Evolutionary conservation across 2,888 invertebrate genomes (phyloP).

Genomic region (Masnerella sp.): DNA sequence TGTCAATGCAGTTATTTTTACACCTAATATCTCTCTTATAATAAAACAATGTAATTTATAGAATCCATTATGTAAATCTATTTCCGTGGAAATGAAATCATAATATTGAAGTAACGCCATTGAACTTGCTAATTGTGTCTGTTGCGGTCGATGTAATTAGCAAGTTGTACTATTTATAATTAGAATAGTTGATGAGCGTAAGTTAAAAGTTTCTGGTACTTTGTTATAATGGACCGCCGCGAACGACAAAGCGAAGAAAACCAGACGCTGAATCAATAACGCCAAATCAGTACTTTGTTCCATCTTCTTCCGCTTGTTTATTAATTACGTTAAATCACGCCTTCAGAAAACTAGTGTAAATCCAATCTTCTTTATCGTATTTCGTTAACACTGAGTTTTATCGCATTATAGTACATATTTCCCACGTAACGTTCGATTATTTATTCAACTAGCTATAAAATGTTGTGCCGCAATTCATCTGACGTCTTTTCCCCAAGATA

Average conservation of each 20-base stretch:
- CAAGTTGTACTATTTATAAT: slow-evolving; percentile 53
- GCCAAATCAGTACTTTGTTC: too few species aligned
- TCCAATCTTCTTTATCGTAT: too few species aligned
- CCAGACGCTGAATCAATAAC: slow-evolving; percentile 21
- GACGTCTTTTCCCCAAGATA: too few species aligned
- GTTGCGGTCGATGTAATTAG: slow-evolving; percentile 48
- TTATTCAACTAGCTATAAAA: too few species aligned
- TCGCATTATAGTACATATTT: too few species aligned
- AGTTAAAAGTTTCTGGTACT: slow-evolving; percentile 43
- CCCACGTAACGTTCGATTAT: too few species aligned
- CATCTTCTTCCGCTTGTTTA: too few species aligned
- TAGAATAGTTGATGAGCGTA: slow-evolving; percentile 39
- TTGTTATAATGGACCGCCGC: slow-evolving; percentile 32
- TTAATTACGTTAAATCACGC: too few species aligned
- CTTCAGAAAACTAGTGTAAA: too few species aligned
- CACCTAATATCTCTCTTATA: slow-evolving; percentile 12
- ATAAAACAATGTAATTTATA: slow-evolving; percentile 38
- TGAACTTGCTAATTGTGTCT: slow-evolving; percentile 51
- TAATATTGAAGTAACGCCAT: slow-evolving; percentile 46
- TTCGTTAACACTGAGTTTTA: too few species aligned
- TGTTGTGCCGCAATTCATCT: too few species aligned
- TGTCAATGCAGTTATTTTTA: slow-evolving; percentile 19
- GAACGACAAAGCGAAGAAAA: slow-evolving; percentile 5
- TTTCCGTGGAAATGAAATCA: slow-evolving; percentile 45
- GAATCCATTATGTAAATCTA: slow-evolving; percentile 38